phyloP scores from a whole-genome alignment of 2,113 vertebrate species.

The Saccopteryx leptura region DNA sequence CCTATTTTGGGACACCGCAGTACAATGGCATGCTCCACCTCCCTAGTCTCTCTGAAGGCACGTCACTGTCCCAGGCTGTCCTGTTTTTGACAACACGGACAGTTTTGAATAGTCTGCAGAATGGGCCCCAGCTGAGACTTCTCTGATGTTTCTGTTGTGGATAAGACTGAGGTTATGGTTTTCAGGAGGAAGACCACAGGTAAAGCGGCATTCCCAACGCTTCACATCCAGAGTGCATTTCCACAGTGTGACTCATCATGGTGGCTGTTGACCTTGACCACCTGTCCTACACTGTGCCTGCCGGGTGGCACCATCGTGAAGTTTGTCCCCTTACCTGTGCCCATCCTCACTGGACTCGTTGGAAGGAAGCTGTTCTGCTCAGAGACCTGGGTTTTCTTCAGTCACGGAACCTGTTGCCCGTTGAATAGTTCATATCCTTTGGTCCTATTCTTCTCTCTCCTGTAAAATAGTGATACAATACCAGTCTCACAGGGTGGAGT shows the following conservation, averaged over 20 bases:
- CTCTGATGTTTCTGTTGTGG: neutral
- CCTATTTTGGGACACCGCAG: neutral
- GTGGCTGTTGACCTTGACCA: rapidly evolving
- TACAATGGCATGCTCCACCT: rapidly evolving
- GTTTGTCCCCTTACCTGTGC: rapidly evolving
- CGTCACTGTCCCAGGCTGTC: neutral
- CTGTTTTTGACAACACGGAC: neutral
- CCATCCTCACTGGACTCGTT: rapidly evolving
- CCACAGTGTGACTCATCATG: rapidly evolving
- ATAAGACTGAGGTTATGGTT: neutral
- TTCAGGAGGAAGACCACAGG: no score
- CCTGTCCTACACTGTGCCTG: neutral
- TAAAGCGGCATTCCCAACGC: neutral
- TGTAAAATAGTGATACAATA: neutral
- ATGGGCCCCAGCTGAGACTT: neutral
- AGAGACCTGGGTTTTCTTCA: neutral
- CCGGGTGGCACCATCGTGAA: no score
- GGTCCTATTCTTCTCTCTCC: neutral
- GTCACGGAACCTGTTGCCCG: neutral
- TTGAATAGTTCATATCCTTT: neutral
- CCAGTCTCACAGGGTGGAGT: neutral
- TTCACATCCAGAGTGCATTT: rapidly evolving
- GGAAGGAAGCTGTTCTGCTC: neutral
- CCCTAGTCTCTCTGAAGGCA: rapidly evolving
- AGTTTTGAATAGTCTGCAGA: neutral